A percentile compares a stretch with the other conserved stretches of the same genome.
Evolutionary conservation across 2,797 vertebrate genomes (phyloP).

Genomic region (Nothura maculosa): DNA sequence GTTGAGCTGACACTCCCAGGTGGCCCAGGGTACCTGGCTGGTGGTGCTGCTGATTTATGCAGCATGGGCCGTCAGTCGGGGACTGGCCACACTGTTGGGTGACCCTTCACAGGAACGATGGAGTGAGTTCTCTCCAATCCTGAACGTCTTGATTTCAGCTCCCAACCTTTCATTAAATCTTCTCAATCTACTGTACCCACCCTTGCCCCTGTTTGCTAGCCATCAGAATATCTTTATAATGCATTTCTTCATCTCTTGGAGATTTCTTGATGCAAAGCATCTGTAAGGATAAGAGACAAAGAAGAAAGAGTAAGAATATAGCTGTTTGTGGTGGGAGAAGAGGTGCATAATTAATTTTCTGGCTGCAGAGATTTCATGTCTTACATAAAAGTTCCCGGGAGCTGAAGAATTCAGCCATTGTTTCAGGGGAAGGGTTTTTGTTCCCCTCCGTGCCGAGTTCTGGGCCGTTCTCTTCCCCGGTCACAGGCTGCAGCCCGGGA

Average conservation of each 20-base stretch:
- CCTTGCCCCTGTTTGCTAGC: background rate
- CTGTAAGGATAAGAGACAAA: background rate
- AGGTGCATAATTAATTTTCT: background rate
- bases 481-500: background rate
- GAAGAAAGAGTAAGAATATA: background rate
- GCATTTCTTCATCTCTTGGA: background rate
- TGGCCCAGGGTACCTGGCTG: background rate
- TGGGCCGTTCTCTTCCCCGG: background rate
- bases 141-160: conserved; percentile 3
- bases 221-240: conserved; percentile 1
- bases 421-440: background rate
- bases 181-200: background rate
- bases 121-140: background rate
- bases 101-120: conserved; percentile 1
- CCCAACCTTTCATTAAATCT: background rate
- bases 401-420: background rate
- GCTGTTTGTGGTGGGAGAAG: background rate
- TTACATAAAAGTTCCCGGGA: background rate
- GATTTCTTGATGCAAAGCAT: background rate
- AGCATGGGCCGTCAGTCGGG: background rate
- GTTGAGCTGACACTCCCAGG: background rate
- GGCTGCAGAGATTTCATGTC: background rate
- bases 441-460: background rate
- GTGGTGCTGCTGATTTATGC: background rate
- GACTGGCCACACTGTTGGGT: background rate